These are phyloP conservation scores for Neolamprologus sp. DNA, from an alignment of 2,113 vertebrate genomes.

Conservation along the genomic window DNA sequence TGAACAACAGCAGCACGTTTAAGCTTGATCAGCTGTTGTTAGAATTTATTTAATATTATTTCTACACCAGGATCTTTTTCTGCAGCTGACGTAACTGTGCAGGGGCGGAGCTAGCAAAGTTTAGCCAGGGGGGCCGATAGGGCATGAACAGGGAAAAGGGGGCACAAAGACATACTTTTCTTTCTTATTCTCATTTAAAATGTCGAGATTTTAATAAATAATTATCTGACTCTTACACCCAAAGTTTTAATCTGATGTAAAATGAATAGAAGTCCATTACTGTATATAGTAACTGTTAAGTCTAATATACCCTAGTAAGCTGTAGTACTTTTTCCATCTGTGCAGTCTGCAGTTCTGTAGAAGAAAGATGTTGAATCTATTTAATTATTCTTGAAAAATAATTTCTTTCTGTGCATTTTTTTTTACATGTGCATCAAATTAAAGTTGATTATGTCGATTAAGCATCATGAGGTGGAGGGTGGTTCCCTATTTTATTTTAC, in stretches of 20 bases:
- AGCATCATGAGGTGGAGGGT: accelerated
- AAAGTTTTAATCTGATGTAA: not conserved
- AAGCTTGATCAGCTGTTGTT: accelerated
- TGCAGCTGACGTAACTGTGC: not conserved
- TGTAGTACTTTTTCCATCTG: accelerated
- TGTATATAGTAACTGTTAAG: not conserved
- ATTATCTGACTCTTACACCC: accelerated
- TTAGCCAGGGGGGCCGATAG: not conserved
- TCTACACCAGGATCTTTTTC: not conserved
- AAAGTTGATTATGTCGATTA: accelerated
- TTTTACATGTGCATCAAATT: accelerated
- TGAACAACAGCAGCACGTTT: too few species aligned
- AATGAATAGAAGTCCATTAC: accelerated
- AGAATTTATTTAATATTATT: accelerated
- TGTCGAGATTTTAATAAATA: accelerated
- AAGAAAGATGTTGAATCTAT: accelerated
- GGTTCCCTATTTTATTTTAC: accelerated
- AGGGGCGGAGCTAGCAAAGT: not conserved
- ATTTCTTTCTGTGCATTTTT: not conserved
- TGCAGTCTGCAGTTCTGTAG: accelerated
- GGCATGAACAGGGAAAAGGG: too few species aligned
- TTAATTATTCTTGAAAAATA: accelerated
- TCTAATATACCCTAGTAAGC: not conserved
- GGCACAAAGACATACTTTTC: too few species aligned
- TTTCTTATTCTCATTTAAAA: too few species aligned